Conservation (phyloP, 2,113 vertebrate species). For the Oreamnos americanus region DNA sequence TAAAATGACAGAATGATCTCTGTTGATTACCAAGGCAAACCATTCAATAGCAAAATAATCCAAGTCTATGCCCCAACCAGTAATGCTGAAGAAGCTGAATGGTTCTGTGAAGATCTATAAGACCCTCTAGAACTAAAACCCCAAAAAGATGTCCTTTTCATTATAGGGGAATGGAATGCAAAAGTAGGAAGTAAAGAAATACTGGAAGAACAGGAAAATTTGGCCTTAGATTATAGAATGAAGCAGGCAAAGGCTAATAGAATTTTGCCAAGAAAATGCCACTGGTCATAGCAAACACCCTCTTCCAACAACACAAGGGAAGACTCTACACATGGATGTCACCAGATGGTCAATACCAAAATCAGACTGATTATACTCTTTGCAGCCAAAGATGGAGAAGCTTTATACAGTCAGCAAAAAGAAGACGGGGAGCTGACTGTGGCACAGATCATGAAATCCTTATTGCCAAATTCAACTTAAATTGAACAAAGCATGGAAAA, state of each 20-base stretch:
- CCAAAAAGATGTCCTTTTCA: neutral
- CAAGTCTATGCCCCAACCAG: neutral
- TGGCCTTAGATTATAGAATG: neutral
- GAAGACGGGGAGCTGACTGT: neutral
- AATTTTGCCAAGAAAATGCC: rapidly evolving
- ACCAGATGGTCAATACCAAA: neutral
- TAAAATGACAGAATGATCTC: neutral
- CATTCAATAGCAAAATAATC: neutral
- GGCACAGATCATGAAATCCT: neutral
- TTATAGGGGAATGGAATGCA: neutral
- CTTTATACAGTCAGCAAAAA: neutral
- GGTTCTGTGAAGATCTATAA: neutral
- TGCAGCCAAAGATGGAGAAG: neutral
- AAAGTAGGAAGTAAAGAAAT: neutral
- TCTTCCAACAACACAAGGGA: neutral
- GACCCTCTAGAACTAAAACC: neutral
- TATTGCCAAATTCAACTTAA: neutral
- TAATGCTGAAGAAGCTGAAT: neutral
- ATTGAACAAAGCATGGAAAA: neutral
- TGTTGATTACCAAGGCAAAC: neutral
- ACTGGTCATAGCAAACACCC: neutral
- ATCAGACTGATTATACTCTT: neutral
- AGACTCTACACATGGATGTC: neutral
- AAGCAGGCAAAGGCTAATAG: neutral
- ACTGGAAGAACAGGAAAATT: neutral